phyloP scores from a whole-genome alignment of 1,140 invertebrate genomes.

The Drosophila repleta region DNA sequence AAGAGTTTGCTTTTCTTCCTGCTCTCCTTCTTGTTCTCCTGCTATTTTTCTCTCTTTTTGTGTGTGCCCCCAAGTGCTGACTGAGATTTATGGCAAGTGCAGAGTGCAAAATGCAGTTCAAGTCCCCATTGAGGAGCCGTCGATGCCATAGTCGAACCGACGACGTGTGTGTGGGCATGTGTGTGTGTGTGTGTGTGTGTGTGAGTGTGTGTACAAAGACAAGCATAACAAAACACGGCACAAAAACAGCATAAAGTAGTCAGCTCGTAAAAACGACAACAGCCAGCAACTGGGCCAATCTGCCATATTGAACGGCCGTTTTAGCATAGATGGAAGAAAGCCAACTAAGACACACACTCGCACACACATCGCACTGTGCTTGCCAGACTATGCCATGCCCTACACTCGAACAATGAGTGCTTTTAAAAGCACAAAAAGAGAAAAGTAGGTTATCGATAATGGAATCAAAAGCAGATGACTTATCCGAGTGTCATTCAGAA shows the following conservation, averaged over 20 bases:
- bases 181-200: background rate
- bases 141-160: conserved; percentile 32
- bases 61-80: conserved; percentile 34
- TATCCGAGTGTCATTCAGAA: too few relatives aligned
- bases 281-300: conserved; percentile 34
- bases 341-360: background rate
- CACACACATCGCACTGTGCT: too few relatives aligned
- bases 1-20: conserved; percentile 29
- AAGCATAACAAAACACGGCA: conserved; percentile 30
- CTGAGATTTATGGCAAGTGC: conserved; percentile 51
- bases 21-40: background rate
- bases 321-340: conserved; percentile 24
- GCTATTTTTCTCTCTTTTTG: background rate
- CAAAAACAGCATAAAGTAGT: conserved; percentile 47
- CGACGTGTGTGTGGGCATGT: conserved; percentile 35
- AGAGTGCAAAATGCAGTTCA: conserved; percentile 40
- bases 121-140: conserved; percentile 25
- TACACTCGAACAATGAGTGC: background rate
- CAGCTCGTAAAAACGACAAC: conserved; percentile 49
- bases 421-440: background rate
- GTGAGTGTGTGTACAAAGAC: conserved; percentile 27
- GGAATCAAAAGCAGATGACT: background rate
- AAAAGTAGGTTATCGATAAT: conserved; percentile 1
- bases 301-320: conserved; percentile 24
- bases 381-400: conserved; percentile 2